These are phyloP conservation scores for Pseudanteris insignis DNA, from an alignment of 2,888 invertebrate species.

Conservation along the genomic window DNA sequence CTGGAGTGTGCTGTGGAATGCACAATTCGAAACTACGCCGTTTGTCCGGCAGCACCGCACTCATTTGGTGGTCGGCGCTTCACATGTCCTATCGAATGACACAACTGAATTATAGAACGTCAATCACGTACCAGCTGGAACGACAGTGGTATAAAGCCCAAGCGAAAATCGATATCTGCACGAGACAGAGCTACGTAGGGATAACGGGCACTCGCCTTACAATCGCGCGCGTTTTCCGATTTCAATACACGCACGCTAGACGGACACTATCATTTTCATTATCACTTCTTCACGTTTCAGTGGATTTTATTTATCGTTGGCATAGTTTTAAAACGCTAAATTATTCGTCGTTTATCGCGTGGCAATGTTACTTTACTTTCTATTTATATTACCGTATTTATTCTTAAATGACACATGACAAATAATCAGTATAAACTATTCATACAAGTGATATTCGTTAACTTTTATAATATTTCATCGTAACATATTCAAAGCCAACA, in stretches of 20 bases:
- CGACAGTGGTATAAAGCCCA: slow-evolving; percentile 39
- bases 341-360: no score
- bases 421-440: no score
- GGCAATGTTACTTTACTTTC: no score
- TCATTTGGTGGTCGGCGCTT: slow-evolving; percentile 42
- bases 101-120: slow-evolving; percentile 59
- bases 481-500: no score
- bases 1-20: slow-evolving; percentile 18
- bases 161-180: slow-evolving; percentile 53
- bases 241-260: slow-evolving; percentile 5
- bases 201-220: slow-evolving; percentile 15
- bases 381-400: no score
- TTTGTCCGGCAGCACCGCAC: slow-evolving; percentile 25
- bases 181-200: slow-evolving; percentile 43
- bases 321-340: no score
- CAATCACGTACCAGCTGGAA: slow-evolving; percentile 49
- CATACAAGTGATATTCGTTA: no score
- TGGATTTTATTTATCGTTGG: neutral
- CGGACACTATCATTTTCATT: slow-evolving; percentile 6
- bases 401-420: no score
- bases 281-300: slow-evolving; percentile 9
- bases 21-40: slow-evolving; percentile 16
- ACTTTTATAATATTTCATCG: no score
- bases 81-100: slow-evolving; percentile 54
- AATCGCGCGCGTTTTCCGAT: slow-evolving; percentile 9